phyloP scores from a whole-genome alignment of 1,140 invertebrate genomes.

The Venturia canescens region DNA sequence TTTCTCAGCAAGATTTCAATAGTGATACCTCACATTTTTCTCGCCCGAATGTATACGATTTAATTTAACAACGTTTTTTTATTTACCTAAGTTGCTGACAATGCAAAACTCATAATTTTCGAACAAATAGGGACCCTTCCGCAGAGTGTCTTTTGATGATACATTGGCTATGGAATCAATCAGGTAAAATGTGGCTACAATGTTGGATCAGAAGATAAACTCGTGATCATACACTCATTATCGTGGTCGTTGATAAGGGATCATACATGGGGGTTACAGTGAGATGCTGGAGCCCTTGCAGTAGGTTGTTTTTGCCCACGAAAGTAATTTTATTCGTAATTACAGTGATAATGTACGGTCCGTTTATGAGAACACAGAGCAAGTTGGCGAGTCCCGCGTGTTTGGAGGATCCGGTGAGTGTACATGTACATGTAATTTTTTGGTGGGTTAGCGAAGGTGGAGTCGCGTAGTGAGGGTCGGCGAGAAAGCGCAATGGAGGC shows the following conservation, averaged over 20 bases:
- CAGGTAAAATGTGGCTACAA: background rate
- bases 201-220: background rate
- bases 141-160: slow-evolving; percentile 29
- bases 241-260: background rate
- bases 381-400: background rate
- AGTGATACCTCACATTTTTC: background rate
- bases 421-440: background rate
- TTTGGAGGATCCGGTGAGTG: background rate
- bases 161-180: slow-evolving; percentile 17
- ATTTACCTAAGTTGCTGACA: slow-evolving; percentile 15
- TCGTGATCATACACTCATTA: background rate
- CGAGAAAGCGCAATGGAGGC: slow-evolving; percentile 59
- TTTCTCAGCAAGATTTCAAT: slow-evolving; percentile 34
- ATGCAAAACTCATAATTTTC: background rate
- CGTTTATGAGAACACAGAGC: slow-evolving; percentile 43
- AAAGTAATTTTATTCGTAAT: slow-evolving; percentile 62
- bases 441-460: slow-evolving; percentile 40
- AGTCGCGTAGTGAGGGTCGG: slow-evolving; percentile 25
- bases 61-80: slow-evolving; percentile 16
- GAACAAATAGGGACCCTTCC: background rate
- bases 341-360: slow-evolving; percentile 58
- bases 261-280: background rate
- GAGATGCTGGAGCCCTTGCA: slow-evolving; percentile 46
- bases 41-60: slow-evolving; percentile 29
- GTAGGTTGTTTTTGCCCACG: slow-evolving; percentile 45